Percentiles rank a stretch among this genome's conserved stretches.
Evolutionary conservation across 2,113 vertebrate genomes (phyloP).

Genomic region (Piprites chloris): DNA sequence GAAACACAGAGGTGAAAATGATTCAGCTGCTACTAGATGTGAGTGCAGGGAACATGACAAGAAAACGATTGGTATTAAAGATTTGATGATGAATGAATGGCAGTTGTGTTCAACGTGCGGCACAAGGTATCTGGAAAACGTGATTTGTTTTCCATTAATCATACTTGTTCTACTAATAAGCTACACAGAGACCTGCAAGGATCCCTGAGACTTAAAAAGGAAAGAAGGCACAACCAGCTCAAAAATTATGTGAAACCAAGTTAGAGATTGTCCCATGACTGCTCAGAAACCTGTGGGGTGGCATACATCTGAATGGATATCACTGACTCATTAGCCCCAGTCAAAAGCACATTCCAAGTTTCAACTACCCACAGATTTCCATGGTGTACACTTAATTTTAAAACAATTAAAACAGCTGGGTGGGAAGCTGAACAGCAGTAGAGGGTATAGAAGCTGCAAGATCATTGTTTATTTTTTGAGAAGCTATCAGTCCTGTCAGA

Average conservation of each 20-base stretch:
- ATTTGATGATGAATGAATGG: not conserved
- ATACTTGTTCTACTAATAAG: not conserved
- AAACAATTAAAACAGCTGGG: conserved; percentile 61
- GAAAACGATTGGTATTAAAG: not conserved
- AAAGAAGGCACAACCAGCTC: not conserved
- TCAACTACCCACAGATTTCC: conserved; percentile 22
- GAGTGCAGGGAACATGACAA: not conserved
- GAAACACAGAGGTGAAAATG: not conserved
- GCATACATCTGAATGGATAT: not conserved
- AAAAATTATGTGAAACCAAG: not conserved
- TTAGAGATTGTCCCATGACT: not conserved
- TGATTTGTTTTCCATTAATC: not conserved
- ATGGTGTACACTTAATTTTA: conserved; percentile 12
- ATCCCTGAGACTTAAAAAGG: not conserved
- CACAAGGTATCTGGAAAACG: not conserved
- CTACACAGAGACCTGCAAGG: not conserved
- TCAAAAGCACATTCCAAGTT: not conserved
- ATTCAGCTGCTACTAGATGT: not conserved
- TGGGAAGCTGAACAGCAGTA: conserved; percentile 8
- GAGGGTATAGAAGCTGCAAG: not conserved
- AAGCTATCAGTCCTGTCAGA: not conserved
- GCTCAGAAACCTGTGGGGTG: not conserved
- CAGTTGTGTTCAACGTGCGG: fast-evolving
- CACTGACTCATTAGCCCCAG: conserved; percentile 31
- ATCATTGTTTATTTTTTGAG: not conserved